Evolutionary conservation across 2,113 vertebrate genomes (phyloP).

Genomic region (Marcusenius ussheri): DNA sequence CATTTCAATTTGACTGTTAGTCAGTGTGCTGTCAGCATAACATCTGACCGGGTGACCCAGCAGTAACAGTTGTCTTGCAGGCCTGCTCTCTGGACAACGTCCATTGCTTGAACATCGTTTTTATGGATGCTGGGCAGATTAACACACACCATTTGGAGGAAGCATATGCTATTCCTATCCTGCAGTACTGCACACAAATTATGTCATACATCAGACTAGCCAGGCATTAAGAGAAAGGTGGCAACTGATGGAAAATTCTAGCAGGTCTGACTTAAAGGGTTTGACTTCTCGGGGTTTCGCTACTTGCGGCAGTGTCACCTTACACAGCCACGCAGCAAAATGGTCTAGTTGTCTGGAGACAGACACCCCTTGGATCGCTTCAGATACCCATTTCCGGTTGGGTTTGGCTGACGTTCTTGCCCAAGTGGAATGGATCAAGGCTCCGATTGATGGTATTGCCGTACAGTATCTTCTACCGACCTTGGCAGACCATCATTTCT

Average conservation of each 20-base stretch:
- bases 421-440: neutral
- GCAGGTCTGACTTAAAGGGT: neutral
- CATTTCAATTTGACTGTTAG: neutral
- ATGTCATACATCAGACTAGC: neutral
- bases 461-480: neutral
- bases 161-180: neutral
- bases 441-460: neutral
- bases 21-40: neutral
- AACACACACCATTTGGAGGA: neutral
- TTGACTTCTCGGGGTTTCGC: neutral
- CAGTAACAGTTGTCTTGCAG: neutral
- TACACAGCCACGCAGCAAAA: neutral
- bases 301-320: neutral
- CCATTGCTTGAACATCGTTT: neutral
- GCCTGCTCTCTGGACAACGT: neutral
- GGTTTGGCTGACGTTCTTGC: neutral
- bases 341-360: slow-evolving; percentile 10
- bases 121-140: neutral
- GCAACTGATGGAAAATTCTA: neutral
- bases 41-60: neutral
- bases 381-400: neutral
- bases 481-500: neutral
- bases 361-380: neutral
- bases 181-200: neutral
- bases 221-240: neutral